phyloP scores from a whole-genome alignment of 1,140 invertebrate species.

The Laodelphax striatellus region DNA sequence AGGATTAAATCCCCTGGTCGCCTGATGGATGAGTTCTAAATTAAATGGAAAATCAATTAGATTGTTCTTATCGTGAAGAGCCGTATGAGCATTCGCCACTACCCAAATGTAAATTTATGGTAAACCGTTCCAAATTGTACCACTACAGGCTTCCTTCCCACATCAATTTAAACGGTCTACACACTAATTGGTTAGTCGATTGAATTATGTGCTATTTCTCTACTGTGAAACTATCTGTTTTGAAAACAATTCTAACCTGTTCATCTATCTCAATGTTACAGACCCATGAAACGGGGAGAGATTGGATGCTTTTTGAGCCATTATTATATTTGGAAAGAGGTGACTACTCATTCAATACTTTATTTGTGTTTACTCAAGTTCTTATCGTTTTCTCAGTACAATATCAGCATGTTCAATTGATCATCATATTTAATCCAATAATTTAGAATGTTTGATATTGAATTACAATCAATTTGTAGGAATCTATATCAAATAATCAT shows the following conservation, averaged over 20 bases:
- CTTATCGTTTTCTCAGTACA: too few relatives aligned
- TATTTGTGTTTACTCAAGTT: too few relatives aligned
- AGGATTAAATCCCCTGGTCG: background rate
- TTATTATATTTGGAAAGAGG: slow-evolving; percentile 79
- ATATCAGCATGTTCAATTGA: too few relatives aligned
- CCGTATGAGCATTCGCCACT: too few relatives aligned
- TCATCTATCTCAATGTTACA: slow-evolving; percentile 29
- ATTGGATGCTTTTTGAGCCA: slow-evolving; percentile 95
- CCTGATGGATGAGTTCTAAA: background rate
- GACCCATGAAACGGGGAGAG: slow-evolving; percentile 88
- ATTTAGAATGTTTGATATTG: too few relatives aligned
- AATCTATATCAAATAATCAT: too few relatives aligned
- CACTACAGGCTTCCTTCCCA: background rate
- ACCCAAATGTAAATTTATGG: background rate
- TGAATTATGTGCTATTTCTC: background rate
- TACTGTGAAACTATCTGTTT: background rate
- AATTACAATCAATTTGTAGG: too few relatives aligned
- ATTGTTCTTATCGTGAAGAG: too few relatives aligned
- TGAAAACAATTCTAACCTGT: slow-evolving; percentile 3
- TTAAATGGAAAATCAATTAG: background rate
- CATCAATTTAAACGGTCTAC: background rate
- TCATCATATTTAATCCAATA: too few relatives aligned
- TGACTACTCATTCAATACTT: too few relatives aligned
- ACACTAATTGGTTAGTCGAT: background rate
- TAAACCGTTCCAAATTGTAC: background rate